phyloP scores from a whole-genome alignment of 92 coral and sea anemone genomes.

The Muricea muricata region DNA sequence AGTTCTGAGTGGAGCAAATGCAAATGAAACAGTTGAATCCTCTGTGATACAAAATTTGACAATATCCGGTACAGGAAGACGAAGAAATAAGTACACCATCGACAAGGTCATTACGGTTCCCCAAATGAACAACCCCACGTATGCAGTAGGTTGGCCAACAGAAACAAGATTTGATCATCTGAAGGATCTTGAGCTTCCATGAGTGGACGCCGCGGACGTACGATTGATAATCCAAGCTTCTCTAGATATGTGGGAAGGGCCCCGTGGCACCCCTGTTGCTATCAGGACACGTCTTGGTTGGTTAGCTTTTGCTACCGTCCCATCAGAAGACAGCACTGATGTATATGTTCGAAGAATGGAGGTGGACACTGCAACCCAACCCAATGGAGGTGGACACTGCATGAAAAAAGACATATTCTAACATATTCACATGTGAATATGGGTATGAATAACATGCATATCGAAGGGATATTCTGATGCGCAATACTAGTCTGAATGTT shows the following conservation, averaged over 20 bases:
- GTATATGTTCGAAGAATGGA: slow-evolving; percentile 1
- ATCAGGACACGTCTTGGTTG: slow-evolving; percentile 54
- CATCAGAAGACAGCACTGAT: slow-evolving; percentile 43
- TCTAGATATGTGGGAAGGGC: slow-evolving; percentile 41
- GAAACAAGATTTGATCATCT: neutral
- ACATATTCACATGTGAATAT: too few species aligned
- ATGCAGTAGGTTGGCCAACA: neutral
- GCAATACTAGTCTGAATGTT: too few species aligned
- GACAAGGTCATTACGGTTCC: neutral
- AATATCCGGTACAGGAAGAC: neutral
- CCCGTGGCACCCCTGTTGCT: slow-evolving; percentile 60
- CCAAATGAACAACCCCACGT: neutral
- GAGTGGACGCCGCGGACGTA: neutral
- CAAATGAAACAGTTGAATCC: neutral
- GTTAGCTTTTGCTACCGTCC: slow-evolving; percentile 52
- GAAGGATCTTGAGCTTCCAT: slow-evolving; percentile 1
- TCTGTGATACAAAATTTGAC: neutral
- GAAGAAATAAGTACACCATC: neutral
- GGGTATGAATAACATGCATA: too few species aligned
- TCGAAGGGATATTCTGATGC: too few species aligned
- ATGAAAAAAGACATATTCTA: too few species aligned
- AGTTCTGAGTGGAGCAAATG: slow-evolving; percentile 2
- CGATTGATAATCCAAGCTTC: slow-evolving; percentile 12
- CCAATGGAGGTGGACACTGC: too few species aligned
- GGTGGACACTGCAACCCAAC: neutral